These are phyloP conservation scores for Ciconia maguari DNA, from an alignment of 2,113 vertebrate species.

Conservation along the genomic window DNA sequence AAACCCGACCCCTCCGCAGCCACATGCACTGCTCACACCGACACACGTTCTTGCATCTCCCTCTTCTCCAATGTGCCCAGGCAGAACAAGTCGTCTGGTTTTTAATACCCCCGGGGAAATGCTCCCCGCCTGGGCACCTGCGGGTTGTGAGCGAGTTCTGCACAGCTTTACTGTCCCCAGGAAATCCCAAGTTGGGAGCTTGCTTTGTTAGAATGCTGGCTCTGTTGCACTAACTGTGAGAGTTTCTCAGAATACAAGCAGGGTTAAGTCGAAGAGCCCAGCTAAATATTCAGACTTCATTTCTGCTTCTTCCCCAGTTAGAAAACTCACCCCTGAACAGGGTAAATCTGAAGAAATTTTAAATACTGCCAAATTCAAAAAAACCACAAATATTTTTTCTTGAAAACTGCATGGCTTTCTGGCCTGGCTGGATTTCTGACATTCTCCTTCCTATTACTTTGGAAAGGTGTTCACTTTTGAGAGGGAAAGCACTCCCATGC, in stretches of 20 bases:
- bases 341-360: not conserved
- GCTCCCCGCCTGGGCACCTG: not conserved
- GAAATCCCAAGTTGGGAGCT: not conserved
- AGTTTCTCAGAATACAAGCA: not conserved
- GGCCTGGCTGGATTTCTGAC: not conserved
- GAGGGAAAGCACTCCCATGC: not conserved
- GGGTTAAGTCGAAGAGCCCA: not conserved
- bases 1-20: not conserved
- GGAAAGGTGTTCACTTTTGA: not conserved
- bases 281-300: not conserved
- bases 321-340: not conserved
- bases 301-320: not conserved
- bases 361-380: not conserved
- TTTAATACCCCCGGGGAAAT: fast-evolving
- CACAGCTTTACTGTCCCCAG: not conserved
- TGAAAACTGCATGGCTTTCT: not conserved
- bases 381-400: not conserved
- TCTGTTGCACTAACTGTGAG: not conserved
- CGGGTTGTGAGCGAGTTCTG: fast-evolving
- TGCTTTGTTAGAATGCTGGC: not conserved
- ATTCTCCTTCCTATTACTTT: not conserved
- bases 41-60: too few relatives aligned
- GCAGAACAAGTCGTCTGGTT: not conserved
- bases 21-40: fast-evolving
- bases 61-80: not conserved